Evolutionary conservation across 2,797 vertebrate species (phyloP), one percentile per base, ranked within the genome.

Genomic region (Clangula hyemalis): DNA sequence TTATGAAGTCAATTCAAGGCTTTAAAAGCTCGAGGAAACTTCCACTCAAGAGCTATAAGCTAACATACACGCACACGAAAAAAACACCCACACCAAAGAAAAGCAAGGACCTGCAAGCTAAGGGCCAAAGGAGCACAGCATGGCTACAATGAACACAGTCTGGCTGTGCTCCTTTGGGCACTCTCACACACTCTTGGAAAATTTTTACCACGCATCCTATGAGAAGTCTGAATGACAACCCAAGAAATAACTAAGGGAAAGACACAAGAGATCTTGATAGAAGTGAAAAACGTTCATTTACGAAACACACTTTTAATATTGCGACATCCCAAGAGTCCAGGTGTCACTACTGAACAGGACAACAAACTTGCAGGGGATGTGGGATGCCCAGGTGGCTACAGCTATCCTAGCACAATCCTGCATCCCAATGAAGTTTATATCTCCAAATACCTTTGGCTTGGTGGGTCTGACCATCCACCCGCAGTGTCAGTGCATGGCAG

Each of bases 151-250:
- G 3, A 8, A 43, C 36, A 45, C 11, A 47, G 49, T 15, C 28
- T 20, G 21, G 47, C 45, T 13, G 2, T 8, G n/a, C n/a, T 60
- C 71, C 45, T 62, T 51, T 51, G 32, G 36, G 11, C 20, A 15
- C 1, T 5, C 1, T 6, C 1, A 7, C 3, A 6, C 4, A 39
- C 6, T 10, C 15, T 53, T 28, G 27, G 14, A 16, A 53, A 28
- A 16, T 16, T 53, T 28, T 27, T 53, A 53, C 15, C 51, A 53
- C 3, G 3, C 27, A 27, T 28, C 51, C 27, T 28, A 53, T 27
- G 51, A 53, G 14, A 16, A 28, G 51, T 53, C 51, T 28, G 51
- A 53, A 28, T 6, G 27, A 24, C 41, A 45, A 15, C 34, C 25
- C 72, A 27, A 24, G 15, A 53, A 53, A 2, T 22, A 70, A 34